A percentile compares a stretch with the other conserved stretches of the same genome.
These are phyloP conservation scores for Therioaphis trifolii DNA, from an alignment of 2,888 invertebrate genomes.

Conservation along the genomic window DNA sequence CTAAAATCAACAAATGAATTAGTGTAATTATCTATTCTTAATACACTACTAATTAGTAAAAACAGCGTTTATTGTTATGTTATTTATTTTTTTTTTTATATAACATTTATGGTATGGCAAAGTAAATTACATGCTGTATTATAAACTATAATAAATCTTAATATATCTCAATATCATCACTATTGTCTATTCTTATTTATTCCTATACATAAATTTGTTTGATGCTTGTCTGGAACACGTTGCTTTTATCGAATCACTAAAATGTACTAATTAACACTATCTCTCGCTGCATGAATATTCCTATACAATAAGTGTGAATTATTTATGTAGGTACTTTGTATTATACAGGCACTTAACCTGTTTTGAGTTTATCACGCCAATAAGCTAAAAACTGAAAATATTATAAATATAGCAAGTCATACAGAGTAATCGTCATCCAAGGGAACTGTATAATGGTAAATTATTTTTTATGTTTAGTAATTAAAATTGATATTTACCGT, in stretches of 20 bases:
- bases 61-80: too few species aligned
- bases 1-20: conserved; percentile 2
- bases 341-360: background rate
- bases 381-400: background rate
- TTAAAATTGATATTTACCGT: conserved; percentile 25
- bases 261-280: too few species aligned
- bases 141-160: too few species aligned
- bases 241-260: background rate
- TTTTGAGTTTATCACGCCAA: background rate
- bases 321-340: background rate
- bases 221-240: too few species aligned
- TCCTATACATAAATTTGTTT: too few species aligned
- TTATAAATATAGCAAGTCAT: conserved; percentile 31
- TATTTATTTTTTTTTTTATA: too few species aligned
- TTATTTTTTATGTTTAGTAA: conserved; percentile 1
- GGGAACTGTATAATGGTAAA: too few species aligned
- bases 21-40: background rate
- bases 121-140: too few species aligned
- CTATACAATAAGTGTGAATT: background rate
- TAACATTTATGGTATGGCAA: too few species aligned
- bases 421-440: background rate
- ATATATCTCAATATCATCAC: too few species aligned
- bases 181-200: too few species aligned
- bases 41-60: too few species aligned
- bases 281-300: background rate